These are phyloP conservation scores for Diabrotica undecimpunctata DNA, from an alignment of 1,140 invertebrate genomes.

Conservation along the genomic window DNA sequence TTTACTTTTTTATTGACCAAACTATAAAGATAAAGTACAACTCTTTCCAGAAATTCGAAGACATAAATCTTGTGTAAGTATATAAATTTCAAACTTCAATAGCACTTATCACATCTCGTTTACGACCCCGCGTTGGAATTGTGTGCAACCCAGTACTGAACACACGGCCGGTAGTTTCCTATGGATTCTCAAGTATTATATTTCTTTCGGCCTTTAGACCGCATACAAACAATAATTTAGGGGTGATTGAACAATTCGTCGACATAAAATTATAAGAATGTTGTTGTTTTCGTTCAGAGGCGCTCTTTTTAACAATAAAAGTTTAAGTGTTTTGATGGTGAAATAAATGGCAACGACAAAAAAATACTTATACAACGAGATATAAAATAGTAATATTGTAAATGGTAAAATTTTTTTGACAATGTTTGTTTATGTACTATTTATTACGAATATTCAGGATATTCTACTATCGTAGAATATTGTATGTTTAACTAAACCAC, in stretches of 20 bases:
- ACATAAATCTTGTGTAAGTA: neutral
- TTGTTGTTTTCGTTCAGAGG: neutral
- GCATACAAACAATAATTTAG: slow-evolving; percentile 1
- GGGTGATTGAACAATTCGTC: slow-evolving; percentile 12
- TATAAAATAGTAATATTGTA: too few species aligned
- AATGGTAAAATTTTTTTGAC: too few species aligned
- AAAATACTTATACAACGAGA: too few species aligned
- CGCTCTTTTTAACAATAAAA: neutral
- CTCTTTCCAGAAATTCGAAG: neutral
- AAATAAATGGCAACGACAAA: too few species aligned
- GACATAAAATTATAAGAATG: neutral
- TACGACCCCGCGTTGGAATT: neutral
- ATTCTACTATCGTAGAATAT: too few species aligned
- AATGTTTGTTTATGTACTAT: too few species aligned
- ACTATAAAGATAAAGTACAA: neutral
- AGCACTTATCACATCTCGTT: slow-evolving; percentile 2
- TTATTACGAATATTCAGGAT: too few species aligned
- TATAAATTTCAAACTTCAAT: neutral
- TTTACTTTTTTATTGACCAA: too few species aligned
- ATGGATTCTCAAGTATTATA: slow-evolving; percentile 9
- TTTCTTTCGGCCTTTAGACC: slow-evolving; percentile 8
- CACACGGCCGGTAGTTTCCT: slow-evolving; percentile 6
- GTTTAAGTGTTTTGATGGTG: too few species aligned
- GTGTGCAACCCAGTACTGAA: slow-evolving; percentile 8
- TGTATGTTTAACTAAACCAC: too few species aligned